phyloP scores from a whole-genome alignment of 2,113 vertebrate genomes.

The Erythrocercus mccallii region DNA sequence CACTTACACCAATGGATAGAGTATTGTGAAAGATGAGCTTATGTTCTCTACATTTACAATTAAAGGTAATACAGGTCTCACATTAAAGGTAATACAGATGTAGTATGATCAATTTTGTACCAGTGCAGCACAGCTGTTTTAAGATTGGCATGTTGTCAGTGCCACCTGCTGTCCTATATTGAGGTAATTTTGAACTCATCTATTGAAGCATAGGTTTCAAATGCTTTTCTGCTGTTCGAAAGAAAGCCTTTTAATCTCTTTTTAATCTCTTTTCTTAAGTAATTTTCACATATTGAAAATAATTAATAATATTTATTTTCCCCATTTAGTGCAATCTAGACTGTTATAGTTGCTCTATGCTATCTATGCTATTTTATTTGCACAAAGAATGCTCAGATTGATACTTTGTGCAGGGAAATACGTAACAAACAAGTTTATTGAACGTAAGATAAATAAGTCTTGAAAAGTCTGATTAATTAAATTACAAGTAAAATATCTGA shows the following conservation, averaged over 20 bases:
- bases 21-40: neutral
- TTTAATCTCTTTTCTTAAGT: neutral
- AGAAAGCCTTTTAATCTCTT: neutral
- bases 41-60: neutral
- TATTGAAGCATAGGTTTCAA: neutral
- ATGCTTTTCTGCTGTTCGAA: neutral
- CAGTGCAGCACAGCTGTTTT: neutral
- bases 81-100: neutral
- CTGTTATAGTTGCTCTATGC: neutral
- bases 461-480: neutral
- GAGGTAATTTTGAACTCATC: neutral
- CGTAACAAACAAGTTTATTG: neutral
- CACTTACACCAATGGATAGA: neutral
- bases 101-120: neutral
- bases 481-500: neutral
- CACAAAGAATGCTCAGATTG: neutral
- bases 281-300: neutral
- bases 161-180: constrained; percentile 39
- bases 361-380: neutral
- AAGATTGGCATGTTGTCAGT: neutral
- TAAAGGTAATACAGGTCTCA: neutral
- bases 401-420: neutral
- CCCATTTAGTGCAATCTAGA: neutral
- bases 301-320: neutral
- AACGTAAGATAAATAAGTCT: neutral